Evolutionary conservation across 1,140 invertebrate genomes (phyloP).

Genomic region (Portunus trituberculatus): DNA sequence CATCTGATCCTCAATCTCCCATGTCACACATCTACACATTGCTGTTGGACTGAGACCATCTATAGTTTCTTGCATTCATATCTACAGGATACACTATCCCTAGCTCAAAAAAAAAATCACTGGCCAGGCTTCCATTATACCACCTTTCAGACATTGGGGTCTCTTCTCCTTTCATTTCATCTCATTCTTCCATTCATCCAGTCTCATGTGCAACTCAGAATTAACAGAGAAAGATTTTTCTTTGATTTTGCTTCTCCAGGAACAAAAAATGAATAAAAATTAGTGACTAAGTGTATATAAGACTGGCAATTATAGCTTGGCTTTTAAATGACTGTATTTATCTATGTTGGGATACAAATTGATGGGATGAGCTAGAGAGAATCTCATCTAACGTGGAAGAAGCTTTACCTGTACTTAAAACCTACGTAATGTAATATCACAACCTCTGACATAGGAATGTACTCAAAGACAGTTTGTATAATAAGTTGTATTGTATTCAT

Average conservation of each 20-base stretch:
- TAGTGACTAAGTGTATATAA: background rate
- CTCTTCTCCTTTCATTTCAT: too few species aligned
- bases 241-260: slow-evolving; percentile 89
- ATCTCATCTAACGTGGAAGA: background rate
- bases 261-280: slow-evolving; percentile 69
- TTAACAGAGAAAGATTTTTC: slow-evolving; percentile 95
- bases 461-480: too few species aligned
- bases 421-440: background rate
- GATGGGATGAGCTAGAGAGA: background rate
- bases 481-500: background rate
- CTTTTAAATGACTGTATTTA: background rate
- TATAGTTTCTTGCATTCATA: too few species aligned
- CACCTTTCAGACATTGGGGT: too few species aligned
- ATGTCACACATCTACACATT: too few species aligned
- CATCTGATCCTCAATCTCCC: too few species aligned
- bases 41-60: too few species aligned
- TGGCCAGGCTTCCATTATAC: too few species aligned
- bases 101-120: too few species aligned
- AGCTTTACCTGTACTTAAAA: background rate
- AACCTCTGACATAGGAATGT: too few species aligned
- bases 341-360: background rate
- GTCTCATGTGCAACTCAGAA: slow-evolving; percentile 87
- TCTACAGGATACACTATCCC: too few species aligned
- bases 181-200: slow-evolving; percentile 91
- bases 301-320: background rate